Percentiles rank a stretch among this genome's conserved stretches.
phyloP scores from a whole-genome alignment of 37 sponge, comb jelly and placozoan species.

The Halisarca cf. caerulea region DNA sequence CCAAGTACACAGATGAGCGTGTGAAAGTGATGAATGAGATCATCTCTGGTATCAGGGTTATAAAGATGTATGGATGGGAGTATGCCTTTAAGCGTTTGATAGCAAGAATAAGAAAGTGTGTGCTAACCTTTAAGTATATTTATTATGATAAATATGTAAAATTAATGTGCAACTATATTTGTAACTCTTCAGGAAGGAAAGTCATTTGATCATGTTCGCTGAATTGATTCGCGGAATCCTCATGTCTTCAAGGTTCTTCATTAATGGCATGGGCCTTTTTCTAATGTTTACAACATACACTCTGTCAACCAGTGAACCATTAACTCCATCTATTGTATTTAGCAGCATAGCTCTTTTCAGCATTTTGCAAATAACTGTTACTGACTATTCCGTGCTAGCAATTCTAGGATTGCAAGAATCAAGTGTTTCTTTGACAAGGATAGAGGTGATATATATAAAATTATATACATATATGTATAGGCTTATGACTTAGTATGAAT shows the following conservation, averaged over 20 bases:
- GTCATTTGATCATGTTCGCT: conserved; percentile 19
- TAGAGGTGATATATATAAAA: conserved; percentile 67
- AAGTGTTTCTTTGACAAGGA: conserved; percentile 56
- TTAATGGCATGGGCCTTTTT: background rate
- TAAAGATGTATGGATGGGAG: no score
- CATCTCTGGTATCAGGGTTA: no score
- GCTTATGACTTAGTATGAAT: background rate
- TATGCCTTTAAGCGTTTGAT: no score
- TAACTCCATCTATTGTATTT: conserved; percentile 64
- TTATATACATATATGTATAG: no score
- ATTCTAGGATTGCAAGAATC: conserved; percentile 50
- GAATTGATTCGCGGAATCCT: conserved; percentile 15
- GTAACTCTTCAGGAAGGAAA: conserved; percentile 65
- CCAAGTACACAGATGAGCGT: no score
- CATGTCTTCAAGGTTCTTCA: no score
- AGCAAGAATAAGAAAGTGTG: no score
- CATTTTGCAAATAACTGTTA: conserved; percentile 31
- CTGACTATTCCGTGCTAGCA: conserved; percentile 23
- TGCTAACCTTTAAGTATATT: no score
- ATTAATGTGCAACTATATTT: no score
- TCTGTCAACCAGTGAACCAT: background rate
- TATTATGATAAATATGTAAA: no score
- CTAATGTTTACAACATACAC: conserved; percentile 44
- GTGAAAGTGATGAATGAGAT: no score
- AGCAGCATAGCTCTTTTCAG: conserved; percentile 43